A percentile compares a stretch with the other conserved stretches of the same genome.
Evolutionary conservation across 2,797 vertebrate genomes (phyloP).

Genomic region (Antennarius maculatus): DNA sequence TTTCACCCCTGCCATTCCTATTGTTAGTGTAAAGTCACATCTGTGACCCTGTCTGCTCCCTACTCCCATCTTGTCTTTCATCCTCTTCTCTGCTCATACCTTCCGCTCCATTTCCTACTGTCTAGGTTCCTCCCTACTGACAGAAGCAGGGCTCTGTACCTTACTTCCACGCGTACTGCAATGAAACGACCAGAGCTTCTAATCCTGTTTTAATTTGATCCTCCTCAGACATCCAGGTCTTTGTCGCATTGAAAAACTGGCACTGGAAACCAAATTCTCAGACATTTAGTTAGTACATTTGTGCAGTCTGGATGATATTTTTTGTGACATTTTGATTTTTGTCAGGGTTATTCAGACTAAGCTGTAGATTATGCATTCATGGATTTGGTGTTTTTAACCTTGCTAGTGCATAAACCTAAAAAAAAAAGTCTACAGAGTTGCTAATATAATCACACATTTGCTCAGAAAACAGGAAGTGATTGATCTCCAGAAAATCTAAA

Average conservation of each 20-base stretch:
- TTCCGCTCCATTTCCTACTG: slow-evolving; percentile 83
- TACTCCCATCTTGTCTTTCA: slow-evolving; percentile 58
- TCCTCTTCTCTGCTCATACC: slow-evolving; percentile 73
- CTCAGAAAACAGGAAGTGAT: neutral
- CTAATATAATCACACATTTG: no score
- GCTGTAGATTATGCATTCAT: neutral
- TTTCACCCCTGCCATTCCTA: slow-evolving; percentile 63
- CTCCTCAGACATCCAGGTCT: slow-evolving; percentile 10
- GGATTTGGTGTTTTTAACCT: no score
- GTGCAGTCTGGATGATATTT: neutral
- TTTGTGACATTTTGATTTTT: neutral
- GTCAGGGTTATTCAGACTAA: neutral
- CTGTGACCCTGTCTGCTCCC: slow-evolving; percentile 82
- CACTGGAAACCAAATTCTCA: slow-evolving; percentile 9
- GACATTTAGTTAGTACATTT: neutral
- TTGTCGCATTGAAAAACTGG: slow-evolving; percentile 6
- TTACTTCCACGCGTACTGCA: slow-evolving; percentile 14
- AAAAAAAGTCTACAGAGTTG: no score
- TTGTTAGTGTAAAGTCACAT: slow-evolving; percentile 80
- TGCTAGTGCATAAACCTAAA: no score
- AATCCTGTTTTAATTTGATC: slow-evolving; percentile 65
- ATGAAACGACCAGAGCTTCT: slow-evolving; percentile 34
- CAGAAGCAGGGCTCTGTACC: slow-evolving; percentile 46
- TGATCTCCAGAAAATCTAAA: no score
- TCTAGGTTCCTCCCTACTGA: slow-evolving; percentile 68